These are phyloP conservation scores for Macropodus opercularis DNA, from an alignment of 2,797 vertebrate species.

Conservation along the genomic window DNA sequence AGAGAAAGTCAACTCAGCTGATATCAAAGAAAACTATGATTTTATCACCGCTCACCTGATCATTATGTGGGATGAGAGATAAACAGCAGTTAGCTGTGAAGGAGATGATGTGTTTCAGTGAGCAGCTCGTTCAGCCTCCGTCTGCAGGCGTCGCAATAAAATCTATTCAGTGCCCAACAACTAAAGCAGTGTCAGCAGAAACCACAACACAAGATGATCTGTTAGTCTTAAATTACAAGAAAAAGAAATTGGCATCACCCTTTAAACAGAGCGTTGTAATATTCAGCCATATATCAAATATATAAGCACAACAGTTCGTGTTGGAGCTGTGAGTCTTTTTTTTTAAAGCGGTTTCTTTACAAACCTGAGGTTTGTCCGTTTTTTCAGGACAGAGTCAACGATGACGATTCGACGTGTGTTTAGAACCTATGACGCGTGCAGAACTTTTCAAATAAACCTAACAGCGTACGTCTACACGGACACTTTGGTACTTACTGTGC, in stretches of 20 bases:
- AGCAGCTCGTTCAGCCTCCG: not conserved
- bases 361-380: constrained; percentile 19
- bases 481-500: constrained; percentile 51
- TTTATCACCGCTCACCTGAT: not conserved
- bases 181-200: constrained; percentile 25
- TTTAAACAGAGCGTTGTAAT: constrained; percentile 71
- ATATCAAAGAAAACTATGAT: constrained; percentile 20
- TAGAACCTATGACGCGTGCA: constrained; percentile 13
- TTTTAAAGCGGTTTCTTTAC: not conserved
- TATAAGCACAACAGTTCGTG: constrained; percentile 10
- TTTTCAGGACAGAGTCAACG: constrained; percentile 7
- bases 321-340: not conserved
- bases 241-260: constrained; percentile 61
- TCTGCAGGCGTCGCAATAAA: constrained; percentile 2
- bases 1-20: constrained; percentile 12
- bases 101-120: not conserved
- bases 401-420: not conserved
- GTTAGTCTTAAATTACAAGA: constrained; percentile 26
- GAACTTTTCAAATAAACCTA: constrained; percentile 11
- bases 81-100: constrained; percentile 15
- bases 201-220: constrained; percentile 26
- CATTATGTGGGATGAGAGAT: constrained; percentile 2
- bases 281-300: constrained; percentile 48
- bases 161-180: constrained; percentile 7
- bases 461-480: constrained; percentile 16